Evolutionary conservation across 2,888 invertebrate species (phyloP).

Genomic region (Cataglyphis livida): DNA sequence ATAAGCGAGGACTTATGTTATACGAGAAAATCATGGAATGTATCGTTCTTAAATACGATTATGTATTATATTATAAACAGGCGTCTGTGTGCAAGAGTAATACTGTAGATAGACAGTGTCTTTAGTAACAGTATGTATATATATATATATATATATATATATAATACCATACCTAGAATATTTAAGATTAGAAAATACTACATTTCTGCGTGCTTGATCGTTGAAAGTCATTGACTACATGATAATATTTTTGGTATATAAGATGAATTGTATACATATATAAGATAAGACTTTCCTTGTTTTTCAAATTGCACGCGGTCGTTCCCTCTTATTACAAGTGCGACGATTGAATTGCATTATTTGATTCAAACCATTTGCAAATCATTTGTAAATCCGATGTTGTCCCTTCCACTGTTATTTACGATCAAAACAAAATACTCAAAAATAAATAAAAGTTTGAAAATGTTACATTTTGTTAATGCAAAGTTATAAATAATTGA

Average conservation of each 20-base stretch:
- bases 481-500: constrained; percentile 27
- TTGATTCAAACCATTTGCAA: not conserved
- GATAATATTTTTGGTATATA: constrained; percentile 31
- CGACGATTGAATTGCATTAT: not conserved
- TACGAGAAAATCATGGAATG: not conserved
- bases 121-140: not conserved
- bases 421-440: constrained; percentile 25
- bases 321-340: constrained; percentile 8
- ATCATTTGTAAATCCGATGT: constrained; percentile 8
- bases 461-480: constrained; percentile 18
- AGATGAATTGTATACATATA: constrained; percentile 18
- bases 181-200: constrained; percentile 28
- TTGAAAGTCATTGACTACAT: not conserved
- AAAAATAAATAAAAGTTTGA: not conserved
- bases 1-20: constrained; percentile 7
- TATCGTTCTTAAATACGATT: constrained; percentile 12
- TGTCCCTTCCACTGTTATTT: not conserved
- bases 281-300: constrained; percentile 16
- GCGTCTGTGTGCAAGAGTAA: constrained; percentile 7
- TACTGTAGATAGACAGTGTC: constrained; percentile 2
- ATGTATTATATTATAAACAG: constrained; percentile 13
- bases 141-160: too few species aligned
- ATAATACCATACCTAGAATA: not conserved
- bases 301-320: not conserved
- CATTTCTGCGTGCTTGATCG: not conserved